phyloP scores from a whole-genome alignment of 2,113 vertebrate genomes.

The Thermophis baileyi region DNA sequence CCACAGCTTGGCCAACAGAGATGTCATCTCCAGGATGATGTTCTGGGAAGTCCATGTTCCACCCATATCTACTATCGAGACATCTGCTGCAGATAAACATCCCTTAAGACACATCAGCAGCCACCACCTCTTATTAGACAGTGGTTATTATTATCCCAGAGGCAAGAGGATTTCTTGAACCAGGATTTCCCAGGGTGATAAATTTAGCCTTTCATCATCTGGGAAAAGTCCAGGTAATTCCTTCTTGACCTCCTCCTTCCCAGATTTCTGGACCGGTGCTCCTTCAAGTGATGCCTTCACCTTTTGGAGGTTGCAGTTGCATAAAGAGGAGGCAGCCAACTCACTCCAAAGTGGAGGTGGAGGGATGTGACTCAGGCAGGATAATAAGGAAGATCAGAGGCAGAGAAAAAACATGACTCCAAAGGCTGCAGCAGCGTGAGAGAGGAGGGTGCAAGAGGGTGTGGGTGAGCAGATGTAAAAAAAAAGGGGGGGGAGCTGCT shows the following conservation, averaged over 20 bases:
- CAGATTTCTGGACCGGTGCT: neutral
- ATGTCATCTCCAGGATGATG: neutral
- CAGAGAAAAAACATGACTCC: conserved; percentile 49
- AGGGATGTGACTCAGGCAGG: conserved; percentile 38
- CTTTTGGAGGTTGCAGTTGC: neutral
- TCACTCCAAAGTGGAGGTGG: conserved; percentile 7
- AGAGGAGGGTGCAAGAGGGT: conserved; percentile 33
- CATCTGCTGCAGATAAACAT: neutral
- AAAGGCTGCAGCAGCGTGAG: conserved; percentile 39
- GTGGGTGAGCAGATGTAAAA: conserved; percentile 13
- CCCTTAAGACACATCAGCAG: neutral
- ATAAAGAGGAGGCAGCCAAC: neutral
- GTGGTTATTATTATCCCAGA: too few species aligned
- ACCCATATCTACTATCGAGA: neutral
- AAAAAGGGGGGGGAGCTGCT: conserved; percentile 18
- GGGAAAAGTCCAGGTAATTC: neutral
- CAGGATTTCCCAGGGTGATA: neutral
- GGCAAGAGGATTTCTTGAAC: neutral
- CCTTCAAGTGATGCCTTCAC: neutral
- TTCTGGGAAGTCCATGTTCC: neutral
- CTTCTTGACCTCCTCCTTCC: neutral
- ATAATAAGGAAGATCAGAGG: conserved; percentile 42
- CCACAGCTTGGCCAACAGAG: neutral
- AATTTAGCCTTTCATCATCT: neutral
- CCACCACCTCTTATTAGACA: too few species aligned